Conservation (phyloP, 2,113 vertebrate species). For the Poeciliopsis turrubarensis region DNA sequence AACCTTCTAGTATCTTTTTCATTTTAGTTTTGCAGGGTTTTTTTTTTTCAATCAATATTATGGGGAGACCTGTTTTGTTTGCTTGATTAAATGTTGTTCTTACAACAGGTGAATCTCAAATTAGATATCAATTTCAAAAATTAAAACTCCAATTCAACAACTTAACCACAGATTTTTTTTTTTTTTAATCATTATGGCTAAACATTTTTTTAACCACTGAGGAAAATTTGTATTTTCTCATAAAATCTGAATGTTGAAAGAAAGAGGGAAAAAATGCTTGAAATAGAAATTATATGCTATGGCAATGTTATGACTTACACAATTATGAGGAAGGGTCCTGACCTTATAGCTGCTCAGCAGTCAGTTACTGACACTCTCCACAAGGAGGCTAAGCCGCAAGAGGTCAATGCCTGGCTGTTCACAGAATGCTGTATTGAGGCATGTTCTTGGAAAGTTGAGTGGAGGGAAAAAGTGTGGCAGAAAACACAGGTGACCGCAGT, state of each 20-base stretch:
- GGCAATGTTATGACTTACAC: background rate
- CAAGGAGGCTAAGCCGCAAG: background rate
- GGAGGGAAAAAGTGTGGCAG: background rate
- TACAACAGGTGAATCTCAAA: too few relatives aligned
- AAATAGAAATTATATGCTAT: background rate
- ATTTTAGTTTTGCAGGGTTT: too few relatives aligned
- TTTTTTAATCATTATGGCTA: too few relatives aligned
- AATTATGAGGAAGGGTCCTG: background rate
- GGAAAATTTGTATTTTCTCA: background rate
- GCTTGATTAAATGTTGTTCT: too few relatives aligned
- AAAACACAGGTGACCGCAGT: background rate
- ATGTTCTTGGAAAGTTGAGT: background rate
- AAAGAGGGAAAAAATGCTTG: background rate
- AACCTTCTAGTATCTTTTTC: too few relatives aligned
- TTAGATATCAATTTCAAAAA: too few relatives aligned
- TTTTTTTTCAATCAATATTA: too few relatives aligned
- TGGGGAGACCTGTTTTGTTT: too few relatives aligned
- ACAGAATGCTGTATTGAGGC: background rate
- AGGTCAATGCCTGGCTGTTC: background rate
- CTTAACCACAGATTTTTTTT: too few relatives aligned
- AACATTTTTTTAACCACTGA: background rate
- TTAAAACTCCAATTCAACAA: too few relatives aligned
- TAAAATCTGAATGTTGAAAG: background rate
- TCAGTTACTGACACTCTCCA: background rate
- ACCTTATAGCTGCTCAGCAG: background rate